Evolutionary conservation across 2,888 invertebrate genomes (phyloP).

Genomic region (Aethes cnicana): DNA sequence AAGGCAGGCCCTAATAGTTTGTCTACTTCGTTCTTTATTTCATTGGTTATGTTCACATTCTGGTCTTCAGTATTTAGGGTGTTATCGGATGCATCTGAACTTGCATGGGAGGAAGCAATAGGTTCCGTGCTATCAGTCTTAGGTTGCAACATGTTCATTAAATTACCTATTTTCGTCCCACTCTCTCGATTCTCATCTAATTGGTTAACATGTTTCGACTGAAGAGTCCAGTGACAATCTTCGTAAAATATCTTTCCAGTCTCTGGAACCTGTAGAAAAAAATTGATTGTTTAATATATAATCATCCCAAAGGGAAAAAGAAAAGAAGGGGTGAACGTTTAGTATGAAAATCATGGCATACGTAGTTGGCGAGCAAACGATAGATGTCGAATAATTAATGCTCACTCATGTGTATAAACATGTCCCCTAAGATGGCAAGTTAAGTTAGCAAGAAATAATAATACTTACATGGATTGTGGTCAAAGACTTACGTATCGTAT

Average conservation of each 20-base stretch:
- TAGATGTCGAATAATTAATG: too few relatives aligned
- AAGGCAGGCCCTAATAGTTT: conserved; percentile 66
- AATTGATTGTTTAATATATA: too few relatives aligned
- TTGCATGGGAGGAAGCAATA: conserved; percentile 57
- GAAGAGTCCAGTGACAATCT: conserved; percentile 58
- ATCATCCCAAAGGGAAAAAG: too few relatives aligned
- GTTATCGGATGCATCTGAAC: conserved; percentile 50
- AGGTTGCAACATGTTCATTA: conserved; percentile 56
- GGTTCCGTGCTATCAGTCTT: conserved; percentile 61
- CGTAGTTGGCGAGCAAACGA: too few relatives aligned
- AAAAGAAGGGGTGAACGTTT: too few relatives aligned
- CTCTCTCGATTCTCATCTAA: conserved; percentile 32
- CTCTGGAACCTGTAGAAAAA: conserved; percentile 58
- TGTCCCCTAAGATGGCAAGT: too few relatives aligned
- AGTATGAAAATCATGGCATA: too few relatives aligned
- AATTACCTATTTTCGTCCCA: conserved; percentile 64
- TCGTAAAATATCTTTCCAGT: conserved; percentile 61
- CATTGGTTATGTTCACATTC: conserved; percentile 53
- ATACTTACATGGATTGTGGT: too few relatives aligned
- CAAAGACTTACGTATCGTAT: conserved; percentile 62
- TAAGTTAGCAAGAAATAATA: too few relatives aligned
- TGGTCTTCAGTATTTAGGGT: conserved; percentile 55
- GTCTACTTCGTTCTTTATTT: conserved; percentile 70
- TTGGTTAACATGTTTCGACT: conserved; percentile 34
- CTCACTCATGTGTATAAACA: too few relatives aligned